phyloP scores from a whole-genome alignment of 2,797 vertebrate species.

The Clarias platycephalus region DNA sequence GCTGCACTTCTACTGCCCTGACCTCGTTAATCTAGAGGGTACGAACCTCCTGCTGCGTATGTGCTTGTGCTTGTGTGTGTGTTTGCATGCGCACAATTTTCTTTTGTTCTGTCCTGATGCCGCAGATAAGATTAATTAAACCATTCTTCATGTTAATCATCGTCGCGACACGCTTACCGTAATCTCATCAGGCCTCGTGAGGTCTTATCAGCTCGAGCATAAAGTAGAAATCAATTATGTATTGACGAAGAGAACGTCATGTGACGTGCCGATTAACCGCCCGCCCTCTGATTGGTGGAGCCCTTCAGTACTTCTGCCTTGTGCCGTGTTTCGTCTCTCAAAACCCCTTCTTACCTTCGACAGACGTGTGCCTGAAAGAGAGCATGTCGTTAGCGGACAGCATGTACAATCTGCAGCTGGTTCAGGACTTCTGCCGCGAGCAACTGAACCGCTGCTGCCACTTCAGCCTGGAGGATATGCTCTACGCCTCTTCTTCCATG shows the following conservation, averaged over 20 bases:
- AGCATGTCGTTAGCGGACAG: constrained; percentile 93
- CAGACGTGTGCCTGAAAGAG: constrained; percentile 95
- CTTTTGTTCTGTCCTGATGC: not conserved
- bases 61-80: constrained; percentile 1
- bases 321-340: not conserved
- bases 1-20: constrained; percentile 95
- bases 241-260: constrained; percentile 13
- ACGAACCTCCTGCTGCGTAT: constrained; percentile 30
- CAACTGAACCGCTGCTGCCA: constrained; percentile 93
- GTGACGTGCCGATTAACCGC: constrained; percentile 49
- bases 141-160: constrained; percentile 30
- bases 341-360: not conserved
- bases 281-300: constrained; percentile 43
- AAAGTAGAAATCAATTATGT: not conserved
- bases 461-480: constrained; percentile 95
- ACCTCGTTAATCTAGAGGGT: constrained; percentile 85
- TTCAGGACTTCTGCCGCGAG: constrained; percentile 94
- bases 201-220: not conserved
- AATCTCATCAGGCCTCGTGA: constrained; percentile 31
- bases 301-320: not conserved
- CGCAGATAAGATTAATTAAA: not conserved
- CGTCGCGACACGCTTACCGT: not conserved
- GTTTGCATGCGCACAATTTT: not conserved
- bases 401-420: constrained; percentile 91
- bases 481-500: constrained; percentile 89